Evolutionary conservation across 2,113 vertebrate species (phyloP).

Genomic region (Guaruba guarouba): DNA sequence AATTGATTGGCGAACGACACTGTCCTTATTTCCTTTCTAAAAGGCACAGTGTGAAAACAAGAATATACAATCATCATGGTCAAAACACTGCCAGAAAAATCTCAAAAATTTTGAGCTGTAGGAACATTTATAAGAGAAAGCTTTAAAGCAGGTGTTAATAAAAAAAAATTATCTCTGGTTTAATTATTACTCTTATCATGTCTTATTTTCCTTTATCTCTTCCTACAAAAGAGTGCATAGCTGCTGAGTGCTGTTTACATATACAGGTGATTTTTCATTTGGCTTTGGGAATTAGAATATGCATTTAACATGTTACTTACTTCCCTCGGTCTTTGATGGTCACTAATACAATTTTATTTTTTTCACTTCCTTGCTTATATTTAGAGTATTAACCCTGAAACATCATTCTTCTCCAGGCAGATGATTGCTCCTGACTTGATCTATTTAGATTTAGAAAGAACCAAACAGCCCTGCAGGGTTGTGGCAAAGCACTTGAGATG

Average conservation of each 20-base stretch:
- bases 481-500: constrained; percentile 72
- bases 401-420: constrained; percentile 47
- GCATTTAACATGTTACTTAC: constrained; percentile 18
- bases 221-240: not conserved
- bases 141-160: not conserved
- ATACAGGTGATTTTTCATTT: constrained; percentile 9
- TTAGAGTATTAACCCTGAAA: constrained; percentile 45
- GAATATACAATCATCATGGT: constrained; percentile 33
- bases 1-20: constrained; percentile 48
- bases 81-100: constrained; percentile 17
- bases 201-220: not conserved
- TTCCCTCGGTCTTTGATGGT: not conserved
- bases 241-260: not conserved
- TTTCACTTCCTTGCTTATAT: not conserved
- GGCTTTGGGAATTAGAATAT: not conserved
- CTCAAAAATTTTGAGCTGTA: not conserved
- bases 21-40: constrained; percentile 32
- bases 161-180: not conserved
- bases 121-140: not conserved
- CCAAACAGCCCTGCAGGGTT: constrained; percentile 66
- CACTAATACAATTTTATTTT: constrained; percentile 36
- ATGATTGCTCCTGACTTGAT: constrained; percentile 61
- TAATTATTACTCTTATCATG: not conserved
- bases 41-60: not conserved
- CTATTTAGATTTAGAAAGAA: constrained; percentile 73